These are phyloP conservation scores for Agrochola litura DNA, from an alignment of 2,888 invertebrate genomes.

Conservation along the genomic window DNA sequence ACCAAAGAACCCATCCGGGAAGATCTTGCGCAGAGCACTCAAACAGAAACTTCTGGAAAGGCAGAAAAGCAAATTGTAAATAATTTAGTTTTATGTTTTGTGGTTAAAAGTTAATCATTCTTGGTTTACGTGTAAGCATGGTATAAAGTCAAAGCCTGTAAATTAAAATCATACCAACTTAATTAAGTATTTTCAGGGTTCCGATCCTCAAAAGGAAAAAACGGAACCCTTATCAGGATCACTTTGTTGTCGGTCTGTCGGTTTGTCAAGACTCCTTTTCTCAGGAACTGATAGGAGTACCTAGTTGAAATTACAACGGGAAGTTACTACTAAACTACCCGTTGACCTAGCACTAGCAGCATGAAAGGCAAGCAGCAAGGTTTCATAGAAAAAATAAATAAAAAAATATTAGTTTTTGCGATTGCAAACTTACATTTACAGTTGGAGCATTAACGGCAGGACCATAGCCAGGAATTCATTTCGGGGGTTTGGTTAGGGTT, in stretches of 20 bases:
- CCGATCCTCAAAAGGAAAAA: neutral
- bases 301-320: neutral
- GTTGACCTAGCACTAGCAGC: neutral
- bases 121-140: neutral
- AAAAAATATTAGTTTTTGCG: no score
- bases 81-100: neutral
- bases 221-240: neutral
- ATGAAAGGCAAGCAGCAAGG: neutral
- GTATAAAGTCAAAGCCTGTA: neutral
- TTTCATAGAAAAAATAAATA: neutral
- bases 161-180: neutral
- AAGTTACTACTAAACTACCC: neutral
- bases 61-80: constrained; percentile 75
- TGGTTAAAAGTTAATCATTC: neutral
- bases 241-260: neutral
- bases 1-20: constrained; percentile 94
- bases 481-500: no score
- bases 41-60: constrained; percentile 65
- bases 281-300: neutral
- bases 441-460: no score
- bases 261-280: neutral
- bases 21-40: constrained; percentile 91
- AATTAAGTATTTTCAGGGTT: no score
- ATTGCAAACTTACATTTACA: no score
- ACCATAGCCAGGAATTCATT: no score